Percentiles rank a stretch among this genome's conserved stretches.
Conservation (phyloP, 2,888 invertebrate genomes). For the Tricholauxania praeusta region DNA sequence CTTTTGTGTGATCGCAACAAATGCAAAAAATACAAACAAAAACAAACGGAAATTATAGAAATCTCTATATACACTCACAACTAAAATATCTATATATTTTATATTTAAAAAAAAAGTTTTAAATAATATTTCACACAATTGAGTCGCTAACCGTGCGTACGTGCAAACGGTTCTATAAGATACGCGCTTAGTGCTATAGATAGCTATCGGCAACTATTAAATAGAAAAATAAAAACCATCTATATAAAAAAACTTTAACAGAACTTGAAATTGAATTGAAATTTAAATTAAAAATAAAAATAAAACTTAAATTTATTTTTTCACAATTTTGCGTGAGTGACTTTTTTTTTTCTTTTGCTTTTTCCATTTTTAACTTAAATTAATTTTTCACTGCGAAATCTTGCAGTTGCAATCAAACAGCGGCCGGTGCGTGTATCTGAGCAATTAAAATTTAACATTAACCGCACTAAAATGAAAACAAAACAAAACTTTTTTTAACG, state of each 20-base stretch:
- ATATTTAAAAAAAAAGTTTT: too few relatives aligned
- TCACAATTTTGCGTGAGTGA: constrained; percentile 28
- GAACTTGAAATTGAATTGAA: neutral
- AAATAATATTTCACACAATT: constrained; percentile 2
- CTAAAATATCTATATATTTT: too few relatives aligned
- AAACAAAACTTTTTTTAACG: constrained; percentile 10
- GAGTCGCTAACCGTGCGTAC: constrained; percentile 20
- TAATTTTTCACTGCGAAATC: constrained; percentile 8
- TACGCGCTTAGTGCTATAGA: neutral
- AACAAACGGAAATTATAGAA: too few relatives aligned
- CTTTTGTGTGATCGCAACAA: too few relatives aligned
- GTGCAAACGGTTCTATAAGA: constrained; percentile 17
- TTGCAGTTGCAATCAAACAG: constrained; percentile 18
- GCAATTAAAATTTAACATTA: constrained; percentile 49
- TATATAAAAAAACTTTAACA: neutral
- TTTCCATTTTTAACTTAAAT: neutral
- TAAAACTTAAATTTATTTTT: neutral
- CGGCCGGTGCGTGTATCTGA: constrained; percentile 49
- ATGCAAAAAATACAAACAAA: too few relatives aligned
- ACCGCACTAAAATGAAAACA: constrained; percentile 23
- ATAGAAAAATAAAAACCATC: neutral
- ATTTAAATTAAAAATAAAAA: neutral
- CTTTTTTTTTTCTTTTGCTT: neutral
- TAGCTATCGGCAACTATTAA: neutral
- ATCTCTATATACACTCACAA: too few relatives aligned